Base-by-base conservation (phyloP, 92 coral and sea anemone genomes). In the Chrysogorgia sp. region DNA sequence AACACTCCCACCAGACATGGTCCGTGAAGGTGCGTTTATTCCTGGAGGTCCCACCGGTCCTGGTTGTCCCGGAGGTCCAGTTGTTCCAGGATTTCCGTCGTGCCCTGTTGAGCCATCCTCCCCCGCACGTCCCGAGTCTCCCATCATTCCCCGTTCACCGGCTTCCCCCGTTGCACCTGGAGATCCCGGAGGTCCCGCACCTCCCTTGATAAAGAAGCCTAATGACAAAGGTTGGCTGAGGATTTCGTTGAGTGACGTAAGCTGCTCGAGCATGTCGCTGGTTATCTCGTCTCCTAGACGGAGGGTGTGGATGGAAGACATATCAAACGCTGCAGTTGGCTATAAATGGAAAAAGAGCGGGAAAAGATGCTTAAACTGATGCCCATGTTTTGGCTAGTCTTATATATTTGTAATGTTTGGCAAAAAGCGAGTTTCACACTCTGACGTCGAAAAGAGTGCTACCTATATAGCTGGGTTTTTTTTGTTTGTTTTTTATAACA, bases 171-270 rank as follows among this genome's bases (percentile, higher is more conserved):
- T 69, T 0, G 93, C 58, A 26, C 97, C 97, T 32, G 63, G 67
- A 30, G 89, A 84, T 5, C 97, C 97, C 10, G 88, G 91, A 31
- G 96, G 86, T 24, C 97, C 97, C 14, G 80, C 89, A 6, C 88
- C 84, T 19, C 97, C 97, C 81, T 80, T 81, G 76, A 93, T 58
- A 47, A 93, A 91, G 84, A 93, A 83, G 24, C 97, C 97, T 50
- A 93, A 67, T 22, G 96, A 88, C 29, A 93, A 75, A 48, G 84
- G 88, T 77, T 88, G 90, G 82, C 84, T 83, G 58, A 93, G 90
- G 29, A 91, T 82, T 8, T 87, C 90, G n/a, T 52, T 55, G n/a
- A 72, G 74, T 57, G 87, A 81, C 45, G 82, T 84, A 26, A 93
- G 28, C 66, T 92, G 80, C 81, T 88, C 89, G 10, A 93, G 83